Evolutionary conservation across 64 coral and sea anemone species (phyloP).

Genomic region (Astreopora myriophthalma): DNA sequence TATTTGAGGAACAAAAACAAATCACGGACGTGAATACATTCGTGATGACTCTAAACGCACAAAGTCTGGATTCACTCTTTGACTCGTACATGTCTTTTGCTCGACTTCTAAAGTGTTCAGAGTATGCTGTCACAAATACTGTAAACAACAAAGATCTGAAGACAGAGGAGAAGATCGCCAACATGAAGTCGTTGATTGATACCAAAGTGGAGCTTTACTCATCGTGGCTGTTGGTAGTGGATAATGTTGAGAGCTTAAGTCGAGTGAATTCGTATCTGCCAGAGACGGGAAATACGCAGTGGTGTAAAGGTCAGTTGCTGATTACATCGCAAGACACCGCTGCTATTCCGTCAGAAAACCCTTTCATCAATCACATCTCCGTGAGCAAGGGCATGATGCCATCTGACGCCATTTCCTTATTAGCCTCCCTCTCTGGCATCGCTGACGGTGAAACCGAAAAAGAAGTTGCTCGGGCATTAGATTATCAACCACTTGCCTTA

Average conservation of each 20-base stretch:
- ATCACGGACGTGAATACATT: not conserved
- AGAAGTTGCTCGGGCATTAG: slow-evolving; percentile 20
- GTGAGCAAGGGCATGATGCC: slow-evolving; percentile 23
- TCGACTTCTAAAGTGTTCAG: slow-evolving; percentile 20
- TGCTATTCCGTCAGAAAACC: not conserved
- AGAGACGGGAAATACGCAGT: slow-evolving; percentile 9
- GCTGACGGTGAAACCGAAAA: not conserved
- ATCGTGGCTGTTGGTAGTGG: slow-evolving; percentile 66
- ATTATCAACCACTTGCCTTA: slow-evolving; percentile 53
- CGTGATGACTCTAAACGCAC: slow-evolving; percentile 68
- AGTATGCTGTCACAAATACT: slow-evolving; percentile 32
- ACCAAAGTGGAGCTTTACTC: slow-evolving; percentile 1
- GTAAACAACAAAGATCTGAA: not conserved
- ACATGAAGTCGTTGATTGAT: not conserved
- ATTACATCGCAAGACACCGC: slow-evolving; percentile 60
- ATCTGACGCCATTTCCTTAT: not conserved
- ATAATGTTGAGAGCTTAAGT: slow-evolving; percentile 36
- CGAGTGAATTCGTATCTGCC: not conserved
- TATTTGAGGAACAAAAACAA: not conserved
- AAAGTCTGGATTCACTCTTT: slow-evolving; percentile 34
- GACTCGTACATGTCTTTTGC: slow-evolving; percentile 57
- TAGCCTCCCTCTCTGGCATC: slow-evolving; percentile 1
- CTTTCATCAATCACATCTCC: not conserved
- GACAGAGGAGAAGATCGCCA: slow-evolving; percentile 29
- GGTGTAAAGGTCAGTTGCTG: slow-evolving; percentile 55